A percentile compares a stretch with the other conserved stretches of the same genome.
Conservation (phyloP, 2,797 vertebrate genomes). For the Peromyscus melanophrys region DNA sequence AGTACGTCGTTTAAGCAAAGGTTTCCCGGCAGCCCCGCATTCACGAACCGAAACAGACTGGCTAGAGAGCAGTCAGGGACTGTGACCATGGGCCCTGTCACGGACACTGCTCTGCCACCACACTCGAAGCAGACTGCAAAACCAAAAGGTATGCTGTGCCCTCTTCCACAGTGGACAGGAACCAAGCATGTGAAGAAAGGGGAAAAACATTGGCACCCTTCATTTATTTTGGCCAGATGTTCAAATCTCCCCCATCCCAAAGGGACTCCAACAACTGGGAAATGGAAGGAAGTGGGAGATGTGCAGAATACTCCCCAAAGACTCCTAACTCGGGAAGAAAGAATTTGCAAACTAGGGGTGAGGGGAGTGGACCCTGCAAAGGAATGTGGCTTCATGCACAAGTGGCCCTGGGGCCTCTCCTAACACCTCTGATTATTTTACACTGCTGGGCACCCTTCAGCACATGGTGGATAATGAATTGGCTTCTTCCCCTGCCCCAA, state of each 20-base stretch:
- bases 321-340: background rate
- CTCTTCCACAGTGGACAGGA: background rate
- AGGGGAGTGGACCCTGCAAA: too few species aligned
- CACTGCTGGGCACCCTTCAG: background rate
- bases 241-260: background rate
- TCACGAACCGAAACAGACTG: slow-evolving; percentile 73
- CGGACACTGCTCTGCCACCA: background rate
- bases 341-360: background rate
- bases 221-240: background rate
- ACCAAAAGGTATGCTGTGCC: background rate
- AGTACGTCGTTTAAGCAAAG: slow-evolving; percentile 79
- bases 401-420: background rate
- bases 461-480: background rate
- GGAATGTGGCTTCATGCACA: fast-evolving
- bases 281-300: fast-evolving
- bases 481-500: background rate
- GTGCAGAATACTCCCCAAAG: background rate
- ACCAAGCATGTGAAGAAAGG: background rate
- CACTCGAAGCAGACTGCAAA: background rate
- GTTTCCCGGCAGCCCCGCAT: slow-evolving; percentile 69
- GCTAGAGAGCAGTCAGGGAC: slow-evolving; percentile 61
- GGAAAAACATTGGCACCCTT: background rate
- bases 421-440: background rate
- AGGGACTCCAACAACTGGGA: background rate
- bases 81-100: background rate